phyloP scores from a whole-genome alignment of 2,113 vertebrate species.

The Perca fluviatilis region DNA sequence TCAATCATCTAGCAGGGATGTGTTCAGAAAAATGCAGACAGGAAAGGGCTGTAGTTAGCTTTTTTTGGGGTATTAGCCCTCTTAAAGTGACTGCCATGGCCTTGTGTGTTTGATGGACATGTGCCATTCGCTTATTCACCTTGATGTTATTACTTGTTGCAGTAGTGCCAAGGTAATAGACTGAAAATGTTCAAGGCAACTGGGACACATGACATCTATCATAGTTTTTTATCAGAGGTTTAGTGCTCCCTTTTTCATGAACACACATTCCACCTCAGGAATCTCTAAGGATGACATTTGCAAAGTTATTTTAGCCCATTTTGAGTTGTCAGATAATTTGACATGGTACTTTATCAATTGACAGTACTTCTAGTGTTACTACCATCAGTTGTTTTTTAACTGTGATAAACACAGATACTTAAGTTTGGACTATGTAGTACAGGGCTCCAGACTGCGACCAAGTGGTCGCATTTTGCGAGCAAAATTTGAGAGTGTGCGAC shows the following conservation, averaged over 20 bases:
- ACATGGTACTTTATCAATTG: background rate
- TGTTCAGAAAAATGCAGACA: background rate
- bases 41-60: background rate
- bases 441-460: too few relatives aligned
- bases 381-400: background rate
- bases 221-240: background rate
- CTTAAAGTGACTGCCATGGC: background rate
- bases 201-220: background rate
- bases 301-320: background rate
- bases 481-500: too few relatives aligned
- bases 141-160: conserved; percentile 1
- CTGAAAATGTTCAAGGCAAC: conserved; percentile 5
- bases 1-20: background rate
- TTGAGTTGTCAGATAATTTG: background rate
- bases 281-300: background rate
- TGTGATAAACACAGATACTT: too few relatives aligned
- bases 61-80: background rate
- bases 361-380: background rate
- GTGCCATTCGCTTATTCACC: background rate
- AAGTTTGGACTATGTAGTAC: too few relatives aligned
- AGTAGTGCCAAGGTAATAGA: background rate
- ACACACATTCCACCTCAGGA: background rate
- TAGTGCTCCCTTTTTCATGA: background rate
- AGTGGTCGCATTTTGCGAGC: too few relatives aligned
- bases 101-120: conserved; percentile 7